Evolutionary conservation across 2,888 invertebrate genomes (phyloP).

Genomic region (Siphlonurus alternatus): DNA sequence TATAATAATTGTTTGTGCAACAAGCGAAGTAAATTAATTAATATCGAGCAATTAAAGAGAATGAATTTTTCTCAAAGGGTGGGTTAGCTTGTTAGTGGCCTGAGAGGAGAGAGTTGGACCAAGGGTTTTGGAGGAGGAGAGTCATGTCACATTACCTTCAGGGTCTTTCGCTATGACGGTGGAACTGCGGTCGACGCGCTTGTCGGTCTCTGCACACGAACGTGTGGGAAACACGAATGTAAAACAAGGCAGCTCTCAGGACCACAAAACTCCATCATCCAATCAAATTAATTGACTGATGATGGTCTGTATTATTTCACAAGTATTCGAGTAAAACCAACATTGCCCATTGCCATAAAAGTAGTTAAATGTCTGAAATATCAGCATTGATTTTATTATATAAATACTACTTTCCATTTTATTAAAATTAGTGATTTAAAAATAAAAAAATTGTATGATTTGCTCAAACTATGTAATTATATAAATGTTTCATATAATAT

Average conservation of each 20-base stretch:
- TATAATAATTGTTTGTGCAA: neutral
- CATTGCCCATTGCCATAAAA: too few relatives aligned
- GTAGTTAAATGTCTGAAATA: too few relatives aligned
- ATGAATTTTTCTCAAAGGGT: neutral
- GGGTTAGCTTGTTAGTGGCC: neutral
- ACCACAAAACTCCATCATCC: neutral
- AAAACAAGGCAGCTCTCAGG: neutral
- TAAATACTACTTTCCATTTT: too few relatives aligned
- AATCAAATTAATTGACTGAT: neutral
- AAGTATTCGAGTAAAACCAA: neutral
- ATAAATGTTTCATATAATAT: too few relatives aligned
- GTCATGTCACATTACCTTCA: slow-evolving; percentile 44
- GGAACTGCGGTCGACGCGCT: slow-evolving; percentile 77
- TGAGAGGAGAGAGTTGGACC: too few relatives aligned
- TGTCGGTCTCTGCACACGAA: neutral
- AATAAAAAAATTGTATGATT: too few relatives aligned
- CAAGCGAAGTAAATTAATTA: neutral
- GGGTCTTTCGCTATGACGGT: slow-evolving; percentile 89
- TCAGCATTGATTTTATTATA: too few relatives aligned
- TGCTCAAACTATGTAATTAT: too few relatives aligned
- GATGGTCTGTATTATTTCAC: neutral
- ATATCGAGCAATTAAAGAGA: neutral
- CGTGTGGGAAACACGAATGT: neutral
- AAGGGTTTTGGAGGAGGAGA: neutral
- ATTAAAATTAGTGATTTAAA: too few relatives aligned